Evolutionary conservation across 2,113 vertebrate species (phyloP).

Genomic region (Pitta sordida): DNA sequence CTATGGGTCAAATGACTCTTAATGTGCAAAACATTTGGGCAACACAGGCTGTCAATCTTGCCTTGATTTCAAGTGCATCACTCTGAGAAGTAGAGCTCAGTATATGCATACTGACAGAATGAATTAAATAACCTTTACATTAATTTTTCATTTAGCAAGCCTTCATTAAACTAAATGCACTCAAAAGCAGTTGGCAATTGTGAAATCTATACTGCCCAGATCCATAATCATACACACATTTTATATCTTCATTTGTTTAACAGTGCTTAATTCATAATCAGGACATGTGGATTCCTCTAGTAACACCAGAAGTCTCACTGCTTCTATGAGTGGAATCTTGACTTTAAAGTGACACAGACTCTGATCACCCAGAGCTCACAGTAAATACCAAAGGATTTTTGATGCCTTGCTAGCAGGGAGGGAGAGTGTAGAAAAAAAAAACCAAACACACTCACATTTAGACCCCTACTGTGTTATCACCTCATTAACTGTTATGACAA

Average conservation of each 20-base stretch:
- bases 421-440: neutral
- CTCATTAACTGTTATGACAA: neutral
- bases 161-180: constrained; percentile 31
- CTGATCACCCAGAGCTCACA: neutral
- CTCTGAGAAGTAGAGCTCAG: neutral
- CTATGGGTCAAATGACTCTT: neutral
- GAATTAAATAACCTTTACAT: constrained; percentile 3
- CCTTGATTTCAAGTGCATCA: neutral
- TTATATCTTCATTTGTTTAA: constrained; percentile 10
- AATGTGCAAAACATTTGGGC: neutral
- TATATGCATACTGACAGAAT: neutral
- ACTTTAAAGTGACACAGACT: neutral
- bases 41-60: neutral
- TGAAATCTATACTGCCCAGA: constrained; percentile 41
- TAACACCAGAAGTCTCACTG: neutral
- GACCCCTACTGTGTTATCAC: neutral
- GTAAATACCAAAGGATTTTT: neutral
- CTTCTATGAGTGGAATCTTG: neutral
- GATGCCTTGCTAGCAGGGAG: neutral
- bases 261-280: neutral
- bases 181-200: neutral
- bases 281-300: neutral
- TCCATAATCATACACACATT: neutral
- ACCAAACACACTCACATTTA: neutral
- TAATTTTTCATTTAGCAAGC: constrained; percentile 47